Evolutionary conservation across 2,888 invertebrate species (phyloP).

Genomic region (Xanthia togata): DNA sequence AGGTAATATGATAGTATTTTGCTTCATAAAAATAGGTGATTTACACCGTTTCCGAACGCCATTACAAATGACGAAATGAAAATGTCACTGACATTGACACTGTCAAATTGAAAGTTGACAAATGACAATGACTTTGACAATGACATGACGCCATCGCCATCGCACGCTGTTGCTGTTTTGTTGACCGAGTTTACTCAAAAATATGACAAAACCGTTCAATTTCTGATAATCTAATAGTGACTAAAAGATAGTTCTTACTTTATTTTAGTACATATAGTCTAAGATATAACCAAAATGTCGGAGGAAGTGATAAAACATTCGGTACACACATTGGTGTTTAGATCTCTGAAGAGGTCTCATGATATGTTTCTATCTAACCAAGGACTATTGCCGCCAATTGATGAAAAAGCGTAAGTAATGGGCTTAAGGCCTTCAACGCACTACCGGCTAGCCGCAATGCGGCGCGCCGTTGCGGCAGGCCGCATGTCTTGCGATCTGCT

Average conservation of each 20-base stretch:
- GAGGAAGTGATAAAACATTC: conserved; percentile 98
- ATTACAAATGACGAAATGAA: too few species aligned
- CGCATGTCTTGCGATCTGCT: too few species aligned
- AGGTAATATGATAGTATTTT: background rate
- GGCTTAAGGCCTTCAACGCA: too few species aligned
- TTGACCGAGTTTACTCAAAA: conserved; percentile 29
- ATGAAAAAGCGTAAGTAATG: conserved; percentile 94
- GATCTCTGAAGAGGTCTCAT: conserved; percentile 98
- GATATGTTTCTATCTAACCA: conserved; percentile 99
- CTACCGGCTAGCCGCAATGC: too few species aligned
- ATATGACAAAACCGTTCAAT: conserved; percentile 39
- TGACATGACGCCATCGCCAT: conserved; percentile 47
- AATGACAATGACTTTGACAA: conserved; percentile 29
- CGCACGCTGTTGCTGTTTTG: conserved; percentile 41
- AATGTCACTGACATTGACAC: conserved; percentile 4
- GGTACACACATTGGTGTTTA: conserved; percentile 98
- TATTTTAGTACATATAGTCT: conserved; percentile 3
- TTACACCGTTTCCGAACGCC: conserved; percentile 14
- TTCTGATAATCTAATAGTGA: conserved; percentile 19
- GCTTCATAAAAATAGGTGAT: background rate
- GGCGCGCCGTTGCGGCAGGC: too few species aligned
- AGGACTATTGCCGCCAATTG: conserved; percentile 95
- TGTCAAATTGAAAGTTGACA: background rate
- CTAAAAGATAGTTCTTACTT: background rate
- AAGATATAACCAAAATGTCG: conserved; percentile 83